Conservation (phyloP, 2,797 vertebrate genomes). For the Taenioides sp. region DNA sequence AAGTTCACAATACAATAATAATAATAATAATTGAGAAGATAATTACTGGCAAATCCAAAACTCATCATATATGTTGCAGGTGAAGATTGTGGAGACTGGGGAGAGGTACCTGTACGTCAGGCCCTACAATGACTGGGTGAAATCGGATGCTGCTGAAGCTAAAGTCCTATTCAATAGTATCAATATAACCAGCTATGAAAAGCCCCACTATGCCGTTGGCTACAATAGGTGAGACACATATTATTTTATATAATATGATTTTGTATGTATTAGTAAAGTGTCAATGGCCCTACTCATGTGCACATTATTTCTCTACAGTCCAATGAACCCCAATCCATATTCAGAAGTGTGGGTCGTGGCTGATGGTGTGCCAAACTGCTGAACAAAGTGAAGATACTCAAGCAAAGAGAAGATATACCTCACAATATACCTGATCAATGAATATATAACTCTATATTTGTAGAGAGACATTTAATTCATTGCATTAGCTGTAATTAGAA, state of each 20-base stretch:
- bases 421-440: background rate
- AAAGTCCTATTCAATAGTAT: slow-evolving; percentile 40
- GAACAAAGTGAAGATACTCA: slow-evolving; percentile 23
- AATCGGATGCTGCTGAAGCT: background rate
- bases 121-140: slow-evolving; percentile 64
- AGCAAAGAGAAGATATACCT: background rate
- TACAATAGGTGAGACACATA: slow-evolving; percentile 72
- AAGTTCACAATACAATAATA: background rate
- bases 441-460: background rate
- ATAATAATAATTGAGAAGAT: background rate
- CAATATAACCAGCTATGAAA: background rate
- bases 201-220: slow-evolving; percentile 53
- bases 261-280: background rate
- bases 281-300: background rate
- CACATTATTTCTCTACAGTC: slow-evolving; percentile 57
- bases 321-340: slow-evolving; percentile 64
- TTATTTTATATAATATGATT: background rate
- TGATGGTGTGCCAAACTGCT: slow-evolving; percentile 55
- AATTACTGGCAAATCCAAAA: background rate
- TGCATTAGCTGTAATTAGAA: background rate
- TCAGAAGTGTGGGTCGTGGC: slow-evolving; percentile 77
- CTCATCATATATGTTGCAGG: background rate
- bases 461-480: background rate
- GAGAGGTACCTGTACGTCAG: background rate
- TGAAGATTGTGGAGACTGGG: background rate